These are phyloP conservation scores for Dynastes grantii DNA, from an alignment of 2,888 invertebrate species.

Conservation along the genomic window DNA sequence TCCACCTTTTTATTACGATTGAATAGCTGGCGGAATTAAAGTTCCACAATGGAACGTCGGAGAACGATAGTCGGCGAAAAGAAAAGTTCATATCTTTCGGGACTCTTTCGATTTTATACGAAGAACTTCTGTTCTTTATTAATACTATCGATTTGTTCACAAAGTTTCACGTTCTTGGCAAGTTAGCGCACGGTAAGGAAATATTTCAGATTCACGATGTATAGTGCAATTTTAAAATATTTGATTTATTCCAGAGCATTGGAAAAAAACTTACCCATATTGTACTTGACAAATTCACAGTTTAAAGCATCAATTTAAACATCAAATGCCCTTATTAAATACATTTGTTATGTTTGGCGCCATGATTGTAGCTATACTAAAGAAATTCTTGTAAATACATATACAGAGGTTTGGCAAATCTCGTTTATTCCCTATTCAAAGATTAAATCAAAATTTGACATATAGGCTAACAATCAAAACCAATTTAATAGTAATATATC, in stretches of 20 bases:
- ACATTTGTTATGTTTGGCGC: too few species aligned
- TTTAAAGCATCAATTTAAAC: too few species aligned
- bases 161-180: background rate
- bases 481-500: too few species aligned
- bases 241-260: background rate
- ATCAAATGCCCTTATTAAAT: too few species aligned
- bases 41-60: conserved; percentile 26
- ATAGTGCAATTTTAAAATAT: background rate
- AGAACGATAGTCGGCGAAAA: conserved; percentile 19
- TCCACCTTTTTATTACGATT: conserved; percentile 47
- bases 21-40: conserved; percentile 47
- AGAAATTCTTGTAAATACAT: too few species aligned
- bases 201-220: background rate
- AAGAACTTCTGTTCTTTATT: conserved; percentile 23
- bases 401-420: too few species aligned
- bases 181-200: background rate
- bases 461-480: too few species aligned
- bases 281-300: too few species aligned
- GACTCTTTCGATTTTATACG: background rate
- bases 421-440: too few species aligned
- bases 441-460: too few species aligned
- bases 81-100: conserved; percentile 26
- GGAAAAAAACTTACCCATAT: too few species aligned
- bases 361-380: too few species aligned
- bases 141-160: conserved; percentile 19